Evolutionary conservation across 2,888 invertebrate species (phyloP), one percentile per base, ranked within the genome.

Genomic region (Drosophila engyochracea): DNA sequence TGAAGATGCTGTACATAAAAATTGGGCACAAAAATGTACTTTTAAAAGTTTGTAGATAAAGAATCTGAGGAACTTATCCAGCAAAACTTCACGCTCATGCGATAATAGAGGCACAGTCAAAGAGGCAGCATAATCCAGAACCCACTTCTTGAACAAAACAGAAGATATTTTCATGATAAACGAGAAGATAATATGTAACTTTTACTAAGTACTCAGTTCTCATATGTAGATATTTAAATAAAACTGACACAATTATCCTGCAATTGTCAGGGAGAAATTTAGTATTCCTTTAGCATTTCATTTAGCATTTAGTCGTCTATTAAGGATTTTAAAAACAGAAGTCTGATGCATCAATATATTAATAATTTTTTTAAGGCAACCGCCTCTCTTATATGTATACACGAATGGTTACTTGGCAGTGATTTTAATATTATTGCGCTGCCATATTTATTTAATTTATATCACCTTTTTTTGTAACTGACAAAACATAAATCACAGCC

Each of bases 391-490:
- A 4, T 25, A 25, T 47, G 7, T 4, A 16, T 4, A 16, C 16
- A 25, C 1, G 22, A 25, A 47, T 25, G 16, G 1, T 16, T 47
- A 47, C 16, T 47, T 47, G 22, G 1, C 25, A 16, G 22, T 28
- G 19, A 19, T 33, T 33, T 33, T 14, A 28, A 49, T 33, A 59
- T 49, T 49, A 14, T 60, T 37, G 10, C 4, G 39, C 28, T 51
- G n/a, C 9, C 30, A n/a, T 35, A 41, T 22, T 41, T 30, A 19
- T 28, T 39, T 28, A 19, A 25, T 31, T 62, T 19, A 6, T 25
- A 33, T 25, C 2, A 57, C 7, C 16, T 31, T 39, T 59, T 39
- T 44, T 69, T 28, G 44, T 33, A 12, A 31, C 28, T 69, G 41
- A 10, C 7, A 33, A 61, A 41, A 41, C 28, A 41, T 41, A 53